Base-by-base conservation (phyloP, 2,888 invertebrate species). In the Nebria salina region DNA sequence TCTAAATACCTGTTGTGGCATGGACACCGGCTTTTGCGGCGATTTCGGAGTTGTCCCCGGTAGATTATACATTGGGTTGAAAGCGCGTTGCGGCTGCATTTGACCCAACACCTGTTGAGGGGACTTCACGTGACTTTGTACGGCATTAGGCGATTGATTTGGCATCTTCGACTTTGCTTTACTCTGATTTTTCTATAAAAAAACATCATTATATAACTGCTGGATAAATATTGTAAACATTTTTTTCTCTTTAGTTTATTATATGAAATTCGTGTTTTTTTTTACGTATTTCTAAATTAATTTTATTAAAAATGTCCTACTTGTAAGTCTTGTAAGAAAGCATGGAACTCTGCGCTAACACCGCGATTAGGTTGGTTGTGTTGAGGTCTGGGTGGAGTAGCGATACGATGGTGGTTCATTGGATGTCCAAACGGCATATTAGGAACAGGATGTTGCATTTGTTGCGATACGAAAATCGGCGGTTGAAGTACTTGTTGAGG, bases 241-340 rank as follows among this genome's bases (percentile, higher is more conserved):
- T 34, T 34, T 34, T 34, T 34, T 34, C 5, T 34, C 5, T 34
- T 34, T 34, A 2, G 1, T 34, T 34, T 34, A 54, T 4, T 54
- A 54, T 54, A 54, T 54, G 8, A 34, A 34, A 34, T 4, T 34
- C 5, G 34, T 54, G 54, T 54, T 5, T 13, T 54, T 43, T 43
- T 8, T 43, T 43, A 20, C 20, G 43, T 54, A 54, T 11, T 54
- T 2, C 11, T 54, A 6, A 54, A 6, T 6, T 54, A 6, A 11
- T 54, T 13, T 8, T 2, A 54, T 11, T 0, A 34, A 4, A 34
- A 34, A 34, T 34, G 4, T 34, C 65, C 65, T 43, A 76, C 76
- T 72, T 81, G 76, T 65, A 81, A 72, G 26, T 76, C 81, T 34
- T 81, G 76, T n/a, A 81, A 72, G 76, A 81, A 81, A 42, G 76